These are phyloP conservation scores for Cheirogaleus major DNA, from an alignment of 2,797 vertebrate species.

Conservation along the genomic window DNA sequence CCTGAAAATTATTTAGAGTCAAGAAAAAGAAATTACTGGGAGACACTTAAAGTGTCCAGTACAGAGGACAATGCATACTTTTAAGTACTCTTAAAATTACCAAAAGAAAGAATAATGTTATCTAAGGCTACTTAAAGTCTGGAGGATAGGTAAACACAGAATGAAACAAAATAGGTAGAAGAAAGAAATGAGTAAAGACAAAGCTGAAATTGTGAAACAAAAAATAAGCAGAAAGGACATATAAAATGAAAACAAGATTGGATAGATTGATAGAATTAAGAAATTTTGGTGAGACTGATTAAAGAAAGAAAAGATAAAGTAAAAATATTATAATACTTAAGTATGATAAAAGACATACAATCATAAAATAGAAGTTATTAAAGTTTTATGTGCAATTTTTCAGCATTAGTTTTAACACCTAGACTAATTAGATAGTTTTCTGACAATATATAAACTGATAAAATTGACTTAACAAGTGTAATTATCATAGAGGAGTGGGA, in stretches of 20 bases:
- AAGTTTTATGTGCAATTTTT: not conserved
- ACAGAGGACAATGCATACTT: not conserved
- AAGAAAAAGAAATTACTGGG: not conserved
- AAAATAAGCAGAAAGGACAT: not conserved
- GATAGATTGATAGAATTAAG: not conserved
- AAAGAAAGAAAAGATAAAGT: not conserved
- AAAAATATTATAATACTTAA: not conserved
- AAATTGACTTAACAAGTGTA: not conserved
- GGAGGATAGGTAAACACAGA: not conserved
- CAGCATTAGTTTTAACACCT: not conserved
- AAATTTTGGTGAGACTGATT: not conserved
- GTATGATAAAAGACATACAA: not conserved
- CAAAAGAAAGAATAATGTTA: not conserved
- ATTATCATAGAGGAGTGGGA: not conserved
- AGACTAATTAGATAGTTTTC: not conserved
- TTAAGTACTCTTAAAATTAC: not conserved
- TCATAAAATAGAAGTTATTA: not conserved
- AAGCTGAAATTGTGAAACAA: not conserved
- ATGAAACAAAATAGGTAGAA: not conserved
- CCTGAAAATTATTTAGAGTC: not conserved
- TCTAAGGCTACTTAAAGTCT: not conserved
- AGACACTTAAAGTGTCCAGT: not conserved
- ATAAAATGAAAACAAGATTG: not conserved
- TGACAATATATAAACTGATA: not conserved
- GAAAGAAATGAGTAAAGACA: not conserved